A percentile compares a stretch with the other conserved stretches of the same genome.
These are phyloP conservation scores for Allacma fusca DNA, from an alignment of 2,888 invertebrate species.

Conservation along the genomic window DNA sequence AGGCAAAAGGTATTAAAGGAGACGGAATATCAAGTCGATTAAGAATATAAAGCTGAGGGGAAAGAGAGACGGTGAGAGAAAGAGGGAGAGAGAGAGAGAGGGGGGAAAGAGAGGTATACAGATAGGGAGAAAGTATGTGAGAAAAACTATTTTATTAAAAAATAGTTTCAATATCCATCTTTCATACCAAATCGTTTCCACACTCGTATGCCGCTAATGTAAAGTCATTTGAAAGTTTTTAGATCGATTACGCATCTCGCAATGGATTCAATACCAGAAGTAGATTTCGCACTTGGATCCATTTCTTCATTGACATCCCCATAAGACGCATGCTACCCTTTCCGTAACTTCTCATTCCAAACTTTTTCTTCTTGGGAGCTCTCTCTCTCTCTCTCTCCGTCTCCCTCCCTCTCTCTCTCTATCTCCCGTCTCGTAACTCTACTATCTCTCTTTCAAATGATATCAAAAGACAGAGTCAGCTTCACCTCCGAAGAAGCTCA, in stretches of 20 bases:
- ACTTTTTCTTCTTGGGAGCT: too few species aligned
- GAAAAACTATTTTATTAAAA: conserved; percentile 3
- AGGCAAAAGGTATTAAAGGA: not conserved
- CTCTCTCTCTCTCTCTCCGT: too few species aligned
- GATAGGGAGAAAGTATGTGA: not conserved
- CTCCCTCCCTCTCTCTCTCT: too few species aligned
- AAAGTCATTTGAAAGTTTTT: conserved; percentile 13
- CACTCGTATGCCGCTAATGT: not conserved
- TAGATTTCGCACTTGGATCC: not conserved
- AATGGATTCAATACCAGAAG: not conserved
- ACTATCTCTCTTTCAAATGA: too few species aligned
- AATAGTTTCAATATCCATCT: not conserved
- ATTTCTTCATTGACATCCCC: not conserved
- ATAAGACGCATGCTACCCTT: too few species aligned
- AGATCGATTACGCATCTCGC: not conserved
- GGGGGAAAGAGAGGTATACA: not conserved
- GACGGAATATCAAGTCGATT: conserved; percentile 14
- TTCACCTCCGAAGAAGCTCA: too few species aligned
- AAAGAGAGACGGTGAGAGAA: not conserved
- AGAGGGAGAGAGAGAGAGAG: conserved; percentile 10
- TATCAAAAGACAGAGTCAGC: too few species aligned
- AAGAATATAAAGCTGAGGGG: not conserved
- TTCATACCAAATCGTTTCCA: not conserved
- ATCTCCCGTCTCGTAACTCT: too few species aligned
- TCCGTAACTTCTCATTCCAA: too few species aligned